Evolutionary conservation across 2,888 invertebrate species (phyloP).

Genomic region (Philopedon plagiatum): DNA sequence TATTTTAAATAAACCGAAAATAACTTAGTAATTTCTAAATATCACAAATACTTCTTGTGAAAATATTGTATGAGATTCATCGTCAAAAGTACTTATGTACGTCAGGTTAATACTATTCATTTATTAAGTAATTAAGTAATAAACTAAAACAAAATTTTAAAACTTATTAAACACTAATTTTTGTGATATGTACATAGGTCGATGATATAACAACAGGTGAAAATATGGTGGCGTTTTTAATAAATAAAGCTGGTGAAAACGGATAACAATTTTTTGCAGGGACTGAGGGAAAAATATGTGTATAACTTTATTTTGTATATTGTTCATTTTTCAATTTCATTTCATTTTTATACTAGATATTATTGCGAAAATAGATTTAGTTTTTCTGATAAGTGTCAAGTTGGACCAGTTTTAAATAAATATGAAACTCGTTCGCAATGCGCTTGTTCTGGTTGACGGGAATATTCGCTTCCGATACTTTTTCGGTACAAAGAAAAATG

Average conservation of each 20-base stretch:
- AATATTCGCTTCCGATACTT: too few species aligned
- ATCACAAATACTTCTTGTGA: constrained; percentile 40
- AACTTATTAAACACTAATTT: constrained; percentile 1
- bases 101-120: constrained; percentile 27
- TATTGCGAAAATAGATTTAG: too few species aligned
- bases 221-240: constrained; percentile 26
- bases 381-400: too few species aligned
- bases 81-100: constrained; percentile 21
- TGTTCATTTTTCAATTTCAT: too few species aligned
- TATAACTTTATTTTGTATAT: not conserved
- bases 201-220: constrained; percentile 26
- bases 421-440: too few species aligned
- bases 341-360: too few species aligned
- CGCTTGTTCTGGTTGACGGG: too few species aligned
- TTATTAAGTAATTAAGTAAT: constrained; percentile 13
- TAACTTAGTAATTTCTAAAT: constrained; percentile 23
- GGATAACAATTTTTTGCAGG: constrained; percentile 17
- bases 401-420: too few species aligned
- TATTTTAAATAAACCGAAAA: constrained; percentile 7
- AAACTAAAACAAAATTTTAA: not conserved
- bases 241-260: constrained; percentile 43
- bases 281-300: constrained; percentile 2
- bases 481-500: too few species aligned
- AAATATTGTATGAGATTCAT: constrained; percentile 36
- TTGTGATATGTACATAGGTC: constrained; percentile 18